Percentiles rank a stretch among this genome's conserved stretches.
These are phyloP conservation scores for Lathronympha strigana DNA, from an alignment of 2,888 invertebrate genomes.

Conservation along the genomic window DNA sequence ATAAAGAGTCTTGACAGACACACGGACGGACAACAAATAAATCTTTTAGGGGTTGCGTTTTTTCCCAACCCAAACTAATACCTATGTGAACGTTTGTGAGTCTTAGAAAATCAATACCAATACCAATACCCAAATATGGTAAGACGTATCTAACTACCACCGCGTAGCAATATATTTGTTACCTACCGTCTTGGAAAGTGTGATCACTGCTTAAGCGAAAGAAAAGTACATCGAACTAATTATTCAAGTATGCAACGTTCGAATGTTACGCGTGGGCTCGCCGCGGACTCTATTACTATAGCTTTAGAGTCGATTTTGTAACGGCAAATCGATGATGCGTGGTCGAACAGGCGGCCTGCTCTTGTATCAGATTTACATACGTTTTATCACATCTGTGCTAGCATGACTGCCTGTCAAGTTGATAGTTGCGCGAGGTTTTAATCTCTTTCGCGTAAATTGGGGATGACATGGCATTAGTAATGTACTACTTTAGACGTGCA, in stretches of 20 bases:
- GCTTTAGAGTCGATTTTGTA: neutral
- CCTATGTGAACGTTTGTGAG: no score
- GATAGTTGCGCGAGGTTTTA: no score
- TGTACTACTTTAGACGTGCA: no score
- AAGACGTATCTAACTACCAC: neutral
- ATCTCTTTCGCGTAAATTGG: no score
- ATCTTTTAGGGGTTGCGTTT: no score
- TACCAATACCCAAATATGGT: neutral
- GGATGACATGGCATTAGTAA: no score
- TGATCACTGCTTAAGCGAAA: constrained; percentile 2
- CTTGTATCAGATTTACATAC: constrained; percentile 2
- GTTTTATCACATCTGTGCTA: constrained; percentile 2
- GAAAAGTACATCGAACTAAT: constrained; percentile 17
- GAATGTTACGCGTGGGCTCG: constrained; percentile 15
- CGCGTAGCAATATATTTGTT: neutral
- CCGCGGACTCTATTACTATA: neutral
- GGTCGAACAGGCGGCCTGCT: neutral
- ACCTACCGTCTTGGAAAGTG: constrained; percentile 9
- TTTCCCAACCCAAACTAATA: no score
- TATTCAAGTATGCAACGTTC: constrained; percentile 31
- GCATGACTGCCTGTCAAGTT: no score
- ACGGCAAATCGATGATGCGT: neutral
- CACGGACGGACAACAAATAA: no score
- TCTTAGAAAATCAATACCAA: no score
- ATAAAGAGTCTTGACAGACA: no score